phyloP scores from a whole-genome alignment of 2,888 invertebrate species.

The Heliconius cydno region DNA sequence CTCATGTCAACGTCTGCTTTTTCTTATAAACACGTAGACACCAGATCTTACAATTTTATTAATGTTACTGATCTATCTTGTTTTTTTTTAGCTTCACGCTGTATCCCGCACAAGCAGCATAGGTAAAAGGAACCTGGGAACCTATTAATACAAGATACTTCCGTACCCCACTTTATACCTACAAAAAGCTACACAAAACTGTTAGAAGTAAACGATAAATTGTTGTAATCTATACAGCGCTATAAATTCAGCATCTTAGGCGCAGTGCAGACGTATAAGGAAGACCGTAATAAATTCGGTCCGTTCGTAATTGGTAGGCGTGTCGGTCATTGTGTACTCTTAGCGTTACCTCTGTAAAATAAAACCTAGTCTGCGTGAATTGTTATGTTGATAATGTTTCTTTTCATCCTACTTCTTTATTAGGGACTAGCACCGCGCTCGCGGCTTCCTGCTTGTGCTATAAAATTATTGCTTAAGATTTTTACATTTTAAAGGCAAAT shows the following conservation, averaged over 20 bases:
- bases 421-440: no score
- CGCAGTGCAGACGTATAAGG: conserved; percentile 36
- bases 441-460: no score
- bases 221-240: conserved; percentile 24
- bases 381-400: background rate
- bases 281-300: conserved; percentile 41
- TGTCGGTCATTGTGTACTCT: conserved; percentile 31
- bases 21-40: no score
- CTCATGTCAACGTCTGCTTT: background rate
- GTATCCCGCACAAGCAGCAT: no score
- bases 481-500: no score
- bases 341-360: conserved; percentile 32
- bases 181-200: conserved; percentile 8
- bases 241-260: conserved; percentile 39
- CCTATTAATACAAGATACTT: no score
- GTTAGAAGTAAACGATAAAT: conserved; percentile 21
- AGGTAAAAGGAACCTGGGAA: no score
- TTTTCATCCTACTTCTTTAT: no score
- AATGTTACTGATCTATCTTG: no score
- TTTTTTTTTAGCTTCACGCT: no score
- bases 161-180: no score
- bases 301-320: conserved; percentile 41
- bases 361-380: conserved; percentile 27
- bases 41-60: no score
- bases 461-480: background rate